Conservation (phyloP, 2,797 vertebrate species). For the Xenops minutus region DNA sequence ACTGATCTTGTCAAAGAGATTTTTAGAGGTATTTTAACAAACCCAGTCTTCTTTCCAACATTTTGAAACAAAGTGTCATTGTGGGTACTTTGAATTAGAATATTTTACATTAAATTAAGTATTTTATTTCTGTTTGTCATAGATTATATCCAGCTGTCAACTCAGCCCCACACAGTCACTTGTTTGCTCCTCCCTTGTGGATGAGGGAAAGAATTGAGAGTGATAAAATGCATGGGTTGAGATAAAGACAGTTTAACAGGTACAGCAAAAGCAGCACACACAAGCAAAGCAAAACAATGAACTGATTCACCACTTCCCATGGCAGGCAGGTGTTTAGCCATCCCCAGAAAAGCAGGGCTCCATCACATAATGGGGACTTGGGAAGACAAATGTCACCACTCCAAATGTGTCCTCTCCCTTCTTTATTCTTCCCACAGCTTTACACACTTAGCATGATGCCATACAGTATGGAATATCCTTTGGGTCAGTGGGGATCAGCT, state of each 20-base stretch:
- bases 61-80: neutral
- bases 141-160: neutral
- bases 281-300: neutral
- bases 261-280: neutral
- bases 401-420: neutral
- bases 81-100: neutral
- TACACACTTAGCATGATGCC: neutral
- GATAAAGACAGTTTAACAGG: neutral
- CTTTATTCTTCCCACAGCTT: neutral
- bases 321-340: neutral
- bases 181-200: neutral
- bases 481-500: neutral
- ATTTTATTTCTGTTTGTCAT: neutral
- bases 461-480: fast-evolving
- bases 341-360: neutral
- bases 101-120: neutral
- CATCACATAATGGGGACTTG: neutral
- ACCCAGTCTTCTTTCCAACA: neutral
- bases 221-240: neutral
- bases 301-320: neutral
- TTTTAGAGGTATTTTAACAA: neutral
- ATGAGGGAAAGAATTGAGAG: neutral
- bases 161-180: fast-evolving
- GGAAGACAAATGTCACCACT: neutral
- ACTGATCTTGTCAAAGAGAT: neutral